Percentiles rank a stretch among this genome's conserved stretches.
Evolutionary conservation across 1,140 invertebrate genomes (phyloP).

Genomic region (Bombus terrestris): DNA sequence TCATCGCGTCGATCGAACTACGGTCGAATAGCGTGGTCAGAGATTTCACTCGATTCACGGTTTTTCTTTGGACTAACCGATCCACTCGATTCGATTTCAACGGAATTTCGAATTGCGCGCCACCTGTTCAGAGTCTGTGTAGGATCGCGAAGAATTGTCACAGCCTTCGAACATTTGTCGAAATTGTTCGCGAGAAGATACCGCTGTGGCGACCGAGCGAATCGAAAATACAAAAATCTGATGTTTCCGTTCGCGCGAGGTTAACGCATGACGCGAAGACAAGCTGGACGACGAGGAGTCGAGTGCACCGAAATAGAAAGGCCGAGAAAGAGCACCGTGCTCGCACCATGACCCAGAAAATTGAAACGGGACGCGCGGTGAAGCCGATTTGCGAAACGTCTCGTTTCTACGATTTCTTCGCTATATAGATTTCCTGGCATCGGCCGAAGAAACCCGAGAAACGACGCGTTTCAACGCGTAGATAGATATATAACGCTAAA

Average conservation of each 20-base stretch:
- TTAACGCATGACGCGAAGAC: not conserved
- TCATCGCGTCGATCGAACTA: too few species aligned
- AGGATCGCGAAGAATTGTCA: too few species aligned
- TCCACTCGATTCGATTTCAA: too few species aligned
- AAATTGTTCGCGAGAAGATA: too few species aligned
- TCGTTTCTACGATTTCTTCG: slow-evolving; percentile 61
- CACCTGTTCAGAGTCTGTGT: too few species aligned
- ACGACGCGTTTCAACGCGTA: not conserved
- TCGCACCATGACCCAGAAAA: slow-evolving; percentile 66
- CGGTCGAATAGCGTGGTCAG: too few species aligned
- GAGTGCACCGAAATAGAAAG: slow-evolving; percentile 63
- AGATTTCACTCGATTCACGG: too few species aligned
- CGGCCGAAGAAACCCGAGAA: not conserved
- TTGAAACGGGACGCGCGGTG: slow-evolving; percentile 38
- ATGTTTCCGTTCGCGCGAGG: not conserved
- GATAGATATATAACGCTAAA: not conserved
- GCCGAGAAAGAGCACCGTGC: slow-evolving; percentile 29
- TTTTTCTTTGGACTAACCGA: too few species aligned
- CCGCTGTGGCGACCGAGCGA: too few species aligned
- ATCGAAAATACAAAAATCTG: not conserved
- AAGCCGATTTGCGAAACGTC: slow-evolving; percentile 43
- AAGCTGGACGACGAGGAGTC: slow-evolving; percentile 5
- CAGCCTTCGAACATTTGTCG: too few species aligned
- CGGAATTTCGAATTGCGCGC: too few species aligned
- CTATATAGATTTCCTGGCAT: not conserved